Evolutionary conservation across 1,140 invertebrate genomes (phyloP).

Genomic region (Euura saliciscinereae): DNA sequence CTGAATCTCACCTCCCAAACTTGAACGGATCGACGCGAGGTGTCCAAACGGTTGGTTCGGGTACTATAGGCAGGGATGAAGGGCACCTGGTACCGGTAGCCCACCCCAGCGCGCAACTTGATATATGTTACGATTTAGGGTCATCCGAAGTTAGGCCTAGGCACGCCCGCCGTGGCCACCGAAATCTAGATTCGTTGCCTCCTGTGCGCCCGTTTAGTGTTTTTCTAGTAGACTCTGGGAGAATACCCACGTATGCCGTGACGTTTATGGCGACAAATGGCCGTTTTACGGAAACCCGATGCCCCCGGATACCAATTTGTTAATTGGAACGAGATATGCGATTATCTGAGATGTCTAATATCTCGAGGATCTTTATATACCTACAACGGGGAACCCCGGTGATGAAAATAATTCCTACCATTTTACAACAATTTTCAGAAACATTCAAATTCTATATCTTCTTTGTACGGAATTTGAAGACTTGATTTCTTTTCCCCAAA

Average conservation of each 20-base stretch:
- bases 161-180: neutral
- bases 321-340: neutral
- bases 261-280: slow-evolving; percentile 4
- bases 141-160: slow-evolving; percentile 2
- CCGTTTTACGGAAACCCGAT: neutral
- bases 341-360: too few relatives aligned
- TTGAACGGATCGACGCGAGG: neutral
- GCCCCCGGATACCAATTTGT: neutral
- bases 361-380: too few relatives aligned
- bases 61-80: neutral
- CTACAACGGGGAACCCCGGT: too few relatives aligned
- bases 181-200: neutral
- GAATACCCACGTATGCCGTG: neutral
- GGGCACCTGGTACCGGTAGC: neutral
- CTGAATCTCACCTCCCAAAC: neutral
- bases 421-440: too few relatives aligned
- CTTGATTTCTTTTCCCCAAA: too few relatives aligned
- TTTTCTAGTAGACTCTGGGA: neutral
- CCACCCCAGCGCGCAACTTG: neutral
- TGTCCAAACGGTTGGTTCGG: neutral
- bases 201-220: neutral
- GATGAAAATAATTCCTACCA: too few relatives aligned
- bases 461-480: too few relatives aligned
- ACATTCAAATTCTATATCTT: too few relatives aligned
- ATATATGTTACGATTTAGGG: slow-evolving; percentile 7